A percentile compares a stretch with the other conserved stretches of the same genome.
These are phyloP conservation scores for Apodemia hepburni DNA, from an alignment of 2,888 invertebrate genomes.

Conservation along the genomic window DNA sequence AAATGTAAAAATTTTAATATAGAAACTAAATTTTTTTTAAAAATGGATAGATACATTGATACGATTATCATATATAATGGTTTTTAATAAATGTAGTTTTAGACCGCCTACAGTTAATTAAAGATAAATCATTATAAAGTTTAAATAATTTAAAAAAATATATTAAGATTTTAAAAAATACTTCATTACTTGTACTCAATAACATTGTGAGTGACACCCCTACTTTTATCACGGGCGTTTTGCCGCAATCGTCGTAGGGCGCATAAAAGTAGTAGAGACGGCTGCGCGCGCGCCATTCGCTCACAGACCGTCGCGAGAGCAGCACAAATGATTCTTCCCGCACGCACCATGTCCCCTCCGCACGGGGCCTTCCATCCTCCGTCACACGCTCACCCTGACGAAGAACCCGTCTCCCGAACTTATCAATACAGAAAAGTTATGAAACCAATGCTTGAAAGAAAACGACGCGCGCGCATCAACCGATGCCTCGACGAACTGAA, in stretches of 20 bases:
- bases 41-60: no score
- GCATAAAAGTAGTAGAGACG: constrained; percentile 64
- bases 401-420: constrained; percentile 89
- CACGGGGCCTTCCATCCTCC: constrained; percentile 75
- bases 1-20: no score
- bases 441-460: constrained; percentile 94
- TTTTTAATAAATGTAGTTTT: no score
- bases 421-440: constrained; percentile 96
- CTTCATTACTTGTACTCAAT: background rate
- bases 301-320: constrained; percentile 69
- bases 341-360: constrained; percentile 72
- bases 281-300: constrained; percentile 75
- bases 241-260: constrained; percentile 73
- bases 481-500: constrained; percentile 94
- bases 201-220: constrained; percentile 52
- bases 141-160: background rate
- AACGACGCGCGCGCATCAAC: constrained; percentile 93
- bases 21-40: no score
- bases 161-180: background rate
- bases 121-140: background rate
- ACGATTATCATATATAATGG: no score
- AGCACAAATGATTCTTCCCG: constrained; percentile 70
- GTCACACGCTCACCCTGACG: constrained; percentile 64
- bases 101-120: no score
- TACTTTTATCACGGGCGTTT: constrained; percentile 77